Conservation (phyloP, 2,888 invertebrate genomes). For the Crematogaster levior region DNA sequence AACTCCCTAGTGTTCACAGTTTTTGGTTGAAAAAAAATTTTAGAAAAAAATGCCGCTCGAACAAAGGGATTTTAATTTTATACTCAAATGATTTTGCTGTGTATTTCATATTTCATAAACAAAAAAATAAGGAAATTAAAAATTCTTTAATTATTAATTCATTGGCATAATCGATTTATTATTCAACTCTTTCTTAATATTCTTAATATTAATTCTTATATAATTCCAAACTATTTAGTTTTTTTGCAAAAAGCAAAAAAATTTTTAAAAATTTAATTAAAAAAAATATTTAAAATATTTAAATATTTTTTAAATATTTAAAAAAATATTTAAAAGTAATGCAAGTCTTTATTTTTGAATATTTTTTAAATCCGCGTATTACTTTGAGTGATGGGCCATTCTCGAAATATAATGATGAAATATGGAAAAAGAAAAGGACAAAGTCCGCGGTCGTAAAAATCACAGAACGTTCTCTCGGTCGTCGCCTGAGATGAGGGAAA, state of each 20-base stretch:
- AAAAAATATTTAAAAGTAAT: too few relatives aligned
- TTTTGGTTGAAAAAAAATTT: background rate
- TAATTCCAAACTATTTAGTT: background rate
- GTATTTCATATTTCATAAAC: background rate
- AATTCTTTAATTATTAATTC: background rate
- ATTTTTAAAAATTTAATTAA: too few relatives aligned
- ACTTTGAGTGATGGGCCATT: background rate
- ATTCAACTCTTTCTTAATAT: conserved; percentile 12
- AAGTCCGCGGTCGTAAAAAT: conserved; percentile 66
- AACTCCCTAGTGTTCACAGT: background rate
- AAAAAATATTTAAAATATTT: too few relatives aligned
- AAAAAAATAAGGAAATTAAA: background rate
- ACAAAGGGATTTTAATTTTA: background rate
- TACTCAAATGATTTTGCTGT: background rate
- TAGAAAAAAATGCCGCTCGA: background rate
- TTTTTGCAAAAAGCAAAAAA: too few relatives aligned
- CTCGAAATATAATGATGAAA: conserved; percentile 10
- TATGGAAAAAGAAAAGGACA: conserved; percentile 4
- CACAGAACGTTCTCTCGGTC: conserved; percentile 19
- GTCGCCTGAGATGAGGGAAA: conserved; percentile 59
- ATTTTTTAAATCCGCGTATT: conserved; percentile 21
- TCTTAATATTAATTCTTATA: too few relatives aligned
- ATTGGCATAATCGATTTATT: background rate
- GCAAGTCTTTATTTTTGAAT: background rate
- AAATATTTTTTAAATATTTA: too few relatives aligned